Evolutionary conservation across 2,113 vertebrate species (phyloP).

Genomic region (Sinocyclocheilus anshuiensis): DNA sequence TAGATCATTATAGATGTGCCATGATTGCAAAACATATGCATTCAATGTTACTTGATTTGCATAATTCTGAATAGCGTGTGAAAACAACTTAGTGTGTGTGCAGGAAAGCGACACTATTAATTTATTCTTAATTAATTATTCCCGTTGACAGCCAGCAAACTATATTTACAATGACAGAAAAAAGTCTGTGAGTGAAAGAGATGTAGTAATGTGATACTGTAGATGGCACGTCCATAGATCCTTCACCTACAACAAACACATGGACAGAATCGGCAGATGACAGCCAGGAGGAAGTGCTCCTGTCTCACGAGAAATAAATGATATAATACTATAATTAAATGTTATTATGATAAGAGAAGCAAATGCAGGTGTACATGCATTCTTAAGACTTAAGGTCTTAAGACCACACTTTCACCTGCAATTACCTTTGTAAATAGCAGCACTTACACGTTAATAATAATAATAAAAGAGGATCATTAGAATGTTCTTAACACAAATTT

Average conservation of each 20-base stretch:
- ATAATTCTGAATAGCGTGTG: background rate
- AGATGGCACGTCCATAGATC: conserved; percentile 20
- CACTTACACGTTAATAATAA: background rate
- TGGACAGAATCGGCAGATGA: conserved; percentile 13
- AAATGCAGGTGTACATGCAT: background rate
- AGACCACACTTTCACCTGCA: background rate
- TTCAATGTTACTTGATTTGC: background rate
- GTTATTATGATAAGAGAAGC: background rate
- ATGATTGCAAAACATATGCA: background rate
- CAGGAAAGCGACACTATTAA: background rate
- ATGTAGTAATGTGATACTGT: conserved; percentile 29
- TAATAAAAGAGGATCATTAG: background rate
- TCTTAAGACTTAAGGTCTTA: background rate
- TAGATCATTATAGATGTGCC: background rate
- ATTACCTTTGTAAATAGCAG: background rate
- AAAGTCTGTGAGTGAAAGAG: conserved; percentile 34
- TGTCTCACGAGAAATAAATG: background rate
- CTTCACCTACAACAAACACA: conserved; percentile 31
- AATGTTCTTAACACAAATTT: background rate
- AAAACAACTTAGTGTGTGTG: background rate
- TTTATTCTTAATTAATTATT: background rate
- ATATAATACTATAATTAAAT: background rate
- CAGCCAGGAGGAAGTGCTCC: conserved; percentile 8
- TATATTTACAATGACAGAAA: conserved; percentile 49
- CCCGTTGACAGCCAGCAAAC: background rate